A percentile compares a stretch with the other conserved stretches of the same genome.
phyloP scores from a whole-genome alignment of 2,888 invertebrate species.

The Crioceris asparagi region DNA sequence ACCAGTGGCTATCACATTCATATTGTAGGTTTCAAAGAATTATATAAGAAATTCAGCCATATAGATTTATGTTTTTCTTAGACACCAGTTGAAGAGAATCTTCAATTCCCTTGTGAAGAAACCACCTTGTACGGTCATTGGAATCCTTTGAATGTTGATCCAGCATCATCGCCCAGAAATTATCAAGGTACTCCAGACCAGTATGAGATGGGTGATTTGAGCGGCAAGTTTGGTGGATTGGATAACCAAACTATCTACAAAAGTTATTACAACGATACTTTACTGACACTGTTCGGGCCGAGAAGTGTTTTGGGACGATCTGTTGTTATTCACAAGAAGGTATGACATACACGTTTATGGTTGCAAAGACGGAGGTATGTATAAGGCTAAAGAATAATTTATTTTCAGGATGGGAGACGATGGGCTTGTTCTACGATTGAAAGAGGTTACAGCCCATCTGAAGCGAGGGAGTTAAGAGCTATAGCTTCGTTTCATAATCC shows the following conservation, averaged over 20 bases:
- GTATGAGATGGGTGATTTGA: constrained; percentile 77
- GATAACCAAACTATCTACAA: constrained; percentile 50
- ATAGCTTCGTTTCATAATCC: constrained; percentile 91
- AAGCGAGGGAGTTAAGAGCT: constrained; percentile 74
- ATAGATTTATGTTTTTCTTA: constrained; percentile 36
- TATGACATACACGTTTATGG: constrained; percentile 22
- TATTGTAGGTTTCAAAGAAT: too few relatives aligned
- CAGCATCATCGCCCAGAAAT: constrained; percentile 45
- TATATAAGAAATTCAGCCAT: too few relatives aligned
- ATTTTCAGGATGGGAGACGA: constrained; percentile 44
- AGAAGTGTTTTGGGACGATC: constrained; percentile 79
- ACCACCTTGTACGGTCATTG: constrained; percentile 75
- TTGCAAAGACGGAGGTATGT: background rate
- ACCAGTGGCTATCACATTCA: constrained; percentile 73
- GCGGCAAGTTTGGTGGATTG: constrained; percentile 74
- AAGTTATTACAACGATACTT: constrained; percentile 64
- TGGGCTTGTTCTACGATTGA: constrained; percentile 82
- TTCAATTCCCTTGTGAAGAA: constrained; percentile 80
- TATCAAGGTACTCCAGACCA: constrained; percentile 68
- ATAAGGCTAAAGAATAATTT: constrained; percentile 1
- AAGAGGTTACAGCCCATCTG: constrained; percentile 78
- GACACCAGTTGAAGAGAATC: constrained; percentile 71
- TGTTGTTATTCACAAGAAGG: constrained; percentile 68
- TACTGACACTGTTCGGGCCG: constrained; percentile 70
- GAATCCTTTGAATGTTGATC: constrained; percentile 70